Base-by-base conservation (phyloP, 2,113 vertebrate species). In the Notothenia rossii region DNA sequence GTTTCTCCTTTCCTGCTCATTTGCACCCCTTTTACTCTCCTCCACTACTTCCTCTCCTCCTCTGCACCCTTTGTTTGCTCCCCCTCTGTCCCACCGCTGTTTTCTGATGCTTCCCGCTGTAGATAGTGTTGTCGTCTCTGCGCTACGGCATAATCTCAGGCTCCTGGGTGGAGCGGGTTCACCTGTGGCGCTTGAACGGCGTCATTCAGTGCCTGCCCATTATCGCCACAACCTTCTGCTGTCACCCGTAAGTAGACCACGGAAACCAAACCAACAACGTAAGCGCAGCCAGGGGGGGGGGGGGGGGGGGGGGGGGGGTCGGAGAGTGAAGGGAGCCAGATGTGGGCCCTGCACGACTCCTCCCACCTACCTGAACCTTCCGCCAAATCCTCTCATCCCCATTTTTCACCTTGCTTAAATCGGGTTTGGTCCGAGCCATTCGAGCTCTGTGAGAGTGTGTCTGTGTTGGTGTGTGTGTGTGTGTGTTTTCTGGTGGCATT, bases 171-270 rank as follows among this genome's bases (percentile, higher is more conserved):
- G 93, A 94, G 90, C 90, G 80, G 68, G 95, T 95, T 79, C 93
- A 94, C 93, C 94, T 96, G 91, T 96, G 95, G 95, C 92, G 95
- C 79, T 69, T 94, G 77, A 94, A 88, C 85, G 93, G 95, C 83
- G 91, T 95, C 92, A 93, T 96, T 92, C 95, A 95, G 93, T 95
- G 95, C 92, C 95, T 95, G 75, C 93, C 93, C 85, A 95, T 96
- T 91, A 95, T 96, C 90, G 95, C 94, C 91, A 96, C 95, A 89
- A 95, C 95, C 94, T 96, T 96, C 95, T 95, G 95, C 95, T 96
- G 95, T 94, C 95, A 96, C 93, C 95, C 95, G 95, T 96, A 95
- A 96, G 95, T 96, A 96, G 89, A 90, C 89, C 78, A 81, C 1
- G 40, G 81, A 63, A 76, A 67, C 68, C 71, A 49, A 66, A 49